Base-by-base conservation (phyloP, 1,140 invertebrate genomes). In the Trissolcus basalis region DNA sequence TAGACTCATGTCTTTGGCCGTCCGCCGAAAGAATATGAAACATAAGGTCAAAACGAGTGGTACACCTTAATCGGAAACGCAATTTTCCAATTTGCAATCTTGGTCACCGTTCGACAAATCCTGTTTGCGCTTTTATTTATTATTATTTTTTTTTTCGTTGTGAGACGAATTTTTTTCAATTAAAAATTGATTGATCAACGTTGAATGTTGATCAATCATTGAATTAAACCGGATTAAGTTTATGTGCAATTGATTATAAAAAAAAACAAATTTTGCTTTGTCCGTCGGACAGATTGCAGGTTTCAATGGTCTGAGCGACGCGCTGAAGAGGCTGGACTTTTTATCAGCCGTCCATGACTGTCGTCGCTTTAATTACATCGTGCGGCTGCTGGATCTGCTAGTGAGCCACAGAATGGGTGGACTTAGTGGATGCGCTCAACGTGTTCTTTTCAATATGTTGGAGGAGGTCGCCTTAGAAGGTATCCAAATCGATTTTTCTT, bases 341-440 rank as follows among this genome's bases (percentile, higher is more conserved):
- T 92, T 95, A 56, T 96, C 95, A 65, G 97, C 97, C 2, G 96
- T 98, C 32, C 93, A 94, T 58, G 97, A 99, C 88, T 94, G 95
- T 11, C 92, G 96, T 53, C 90, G 97, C 54, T 98, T 99, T 88
- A 97, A 98, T 87, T 99, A 98, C 87, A 97, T 98, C 78, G 97
- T 96, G 81, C 96, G 97, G 78, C 89, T 99, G 35, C 88, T 99
- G 55, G 93, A 97, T 83, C 89, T 98, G 27, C 89, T 99, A 41
- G 93, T 99, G 33, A 93, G 94, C 45, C 87, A 89, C 56, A 83
- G 86, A 63, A 88, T 89, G 87, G 87, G 87, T 49, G 93, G 93
- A 55, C 89, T 99, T 15, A 96, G 96, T 71, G 98, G 97, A 15
- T 96, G 95, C 78, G 96, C 96, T 27, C 96, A 98, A 86, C 96